Evolutionary conservation across 2,797 vertebrate genomes (phyloP).

Genomic region (Pterois miles): DNA sequence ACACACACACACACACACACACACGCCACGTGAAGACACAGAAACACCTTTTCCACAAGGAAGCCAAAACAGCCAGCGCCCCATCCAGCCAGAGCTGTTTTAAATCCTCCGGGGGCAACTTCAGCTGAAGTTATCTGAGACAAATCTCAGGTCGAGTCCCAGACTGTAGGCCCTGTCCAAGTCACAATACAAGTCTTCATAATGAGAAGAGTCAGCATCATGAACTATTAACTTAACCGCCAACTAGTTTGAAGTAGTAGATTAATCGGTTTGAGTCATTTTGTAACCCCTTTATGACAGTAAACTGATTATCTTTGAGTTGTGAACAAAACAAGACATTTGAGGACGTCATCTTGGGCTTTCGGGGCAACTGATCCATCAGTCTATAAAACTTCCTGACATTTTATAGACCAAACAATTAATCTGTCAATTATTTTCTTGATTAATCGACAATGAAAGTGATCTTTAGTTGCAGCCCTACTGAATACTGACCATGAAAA

Average conservation of each 20-base stretch:
- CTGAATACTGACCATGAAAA: neutral
- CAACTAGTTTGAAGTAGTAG: too few relatives aligned
- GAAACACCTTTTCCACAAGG: constrained; percentile 20
- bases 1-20: neutral
- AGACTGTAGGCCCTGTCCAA: neutral
- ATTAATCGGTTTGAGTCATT: too few relatives aligned
- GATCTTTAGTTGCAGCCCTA: too few relatives aligned
- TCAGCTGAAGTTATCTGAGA: neutral
- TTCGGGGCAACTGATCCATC: too few relatives aligned
- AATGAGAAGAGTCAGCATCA: neutral
- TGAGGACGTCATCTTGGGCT: too few relatives aligned
- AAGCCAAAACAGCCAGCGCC: neutral
- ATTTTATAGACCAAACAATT: too few relatives aligned
- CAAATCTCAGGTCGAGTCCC: neutral
- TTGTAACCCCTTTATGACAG: too few relatives aligned
- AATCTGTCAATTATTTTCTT: accelerated
- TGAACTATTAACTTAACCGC: too few relatives aligned
- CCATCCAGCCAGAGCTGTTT: neutral
- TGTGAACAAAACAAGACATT: too few relatives aligned
- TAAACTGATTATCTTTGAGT: too few relatives aligned
- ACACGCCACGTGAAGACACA: constrained; percentile 18
- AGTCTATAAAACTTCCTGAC: too few relatives aligned
- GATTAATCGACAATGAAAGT: too few relatives aligned
- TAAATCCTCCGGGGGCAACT: neutral
- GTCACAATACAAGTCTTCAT: neutral